Base-by-base conservation (phyloP, 2,797 vertebrate species). In the Alcedo quadribrachys region DNA sequence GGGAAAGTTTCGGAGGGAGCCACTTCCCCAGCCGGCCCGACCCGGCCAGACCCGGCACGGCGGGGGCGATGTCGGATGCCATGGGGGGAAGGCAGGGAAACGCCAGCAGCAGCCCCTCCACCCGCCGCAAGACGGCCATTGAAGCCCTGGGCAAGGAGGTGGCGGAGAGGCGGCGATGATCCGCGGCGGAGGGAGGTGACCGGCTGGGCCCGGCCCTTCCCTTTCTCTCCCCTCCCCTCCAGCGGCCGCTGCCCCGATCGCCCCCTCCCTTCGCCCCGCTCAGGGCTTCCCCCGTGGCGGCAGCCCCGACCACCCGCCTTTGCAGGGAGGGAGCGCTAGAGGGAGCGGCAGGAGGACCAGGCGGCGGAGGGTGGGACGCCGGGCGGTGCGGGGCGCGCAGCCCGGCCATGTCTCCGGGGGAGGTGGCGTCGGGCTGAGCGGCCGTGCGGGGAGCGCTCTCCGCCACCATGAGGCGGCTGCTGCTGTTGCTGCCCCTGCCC, bases 381-480 rank as follows among this genome's bases (percentile, higher is more conserved):
- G 73, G 73, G 90, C 90, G 91, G 90, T 71, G 96, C 92, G 89
- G 92, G 91, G 85, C 86, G 87, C 85, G 93, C 87, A 74, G 85
- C 93, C 83, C 95, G 92, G 97, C 97, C 96, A 95, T 97, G 97
- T 96, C 96, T 96, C 96, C 95, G 91, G 91, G 91, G 94, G 94
- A 92, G 96, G 95, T 90, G 93, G 97, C 69, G 90, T 96, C 90
- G 85, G 93, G 97, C 93, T 97, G 93, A 97, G 95, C 91, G 92
- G 95, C 90, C 22, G 92, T 53, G 32, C 46, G 92, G 90, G 70
- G 87, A 85, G 82, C 82, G 82, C 71, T 65, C 71, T 89, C 71
- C 71, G 63, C 60, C 85, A 95, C 88, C 92, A 94, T 95, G 94
- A 71, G 67, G 85, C 51, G 60, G 90, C 85, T 78, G 46, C 61